Percentiles rank a stretch among this genome's conserved stretches.
Evolutionary conservation across 2,888 invertebrate species (phyloP).

Genomic region (Heliconius sara): DNA sequence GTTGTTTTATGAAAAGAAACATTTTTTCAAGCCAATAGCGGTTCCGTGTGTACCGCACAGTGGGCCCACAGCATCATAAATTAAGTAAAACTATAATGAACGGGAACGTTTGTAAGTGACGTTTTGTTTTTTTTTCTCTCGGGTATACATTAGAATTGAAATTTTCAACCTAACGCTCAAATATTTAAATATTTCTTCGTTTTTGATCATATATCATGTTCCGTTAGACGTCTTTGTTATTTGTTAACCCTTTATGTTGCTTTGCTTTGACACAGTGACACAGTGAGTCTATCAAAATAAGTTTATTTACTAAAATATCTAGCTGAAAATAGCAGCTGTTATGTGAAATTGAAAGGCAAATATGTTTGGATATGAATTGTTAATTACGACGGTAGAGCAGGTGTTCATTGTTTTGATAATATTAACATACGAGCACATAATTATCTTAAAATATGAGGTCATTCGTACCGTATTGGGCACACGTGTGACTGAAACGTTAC

Average conservation of each 20-base stretch:
- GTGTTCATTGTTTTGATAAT: conserved; percentile 1
- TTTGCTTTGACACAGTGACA: conserved; percentile 25
- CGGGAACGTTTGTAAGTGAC: conserved; percentile 75
- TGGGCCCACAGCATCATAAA: conserved; percentile 73
- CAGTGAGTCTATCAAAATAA: conserved; percentile 17
- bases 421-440: neutral
- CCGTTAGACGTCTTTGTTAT: conserved; percentile 52
- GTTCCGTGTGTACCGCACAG: conserved; percentile 67
- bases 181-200: conserved; percentile 55
- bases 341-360: neutral
- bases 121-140: conserved; percentile 61
- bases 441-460: no score
- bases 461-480: no score
- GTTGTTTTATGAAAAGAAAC: conserved; percentile 72
- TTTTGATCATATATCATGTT: conserved; percentile 31
- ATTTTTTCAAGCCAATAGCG: conserved; percentile 58
- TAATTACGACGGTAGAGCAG: conserved; percentile 7
- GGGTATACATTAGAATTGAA: conserved; percentile 19
- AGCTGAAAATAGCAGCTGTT: neutral
- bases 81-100: conserved; percentile 65
- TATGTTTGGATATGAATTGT: neutral
- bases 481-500: no score
- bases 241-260: conserved; percentile 46
- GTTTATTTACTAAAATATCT: neutral
- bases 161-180: conserved; percentile 45